A percentile compares a stretch with the other conserved stretches of the same genome.
These are phyloP conservation scores for Megalopta genalis DNA, from an alignment of 1,140 invertebrate genomes.

Conservation along the genomic window DNA sequence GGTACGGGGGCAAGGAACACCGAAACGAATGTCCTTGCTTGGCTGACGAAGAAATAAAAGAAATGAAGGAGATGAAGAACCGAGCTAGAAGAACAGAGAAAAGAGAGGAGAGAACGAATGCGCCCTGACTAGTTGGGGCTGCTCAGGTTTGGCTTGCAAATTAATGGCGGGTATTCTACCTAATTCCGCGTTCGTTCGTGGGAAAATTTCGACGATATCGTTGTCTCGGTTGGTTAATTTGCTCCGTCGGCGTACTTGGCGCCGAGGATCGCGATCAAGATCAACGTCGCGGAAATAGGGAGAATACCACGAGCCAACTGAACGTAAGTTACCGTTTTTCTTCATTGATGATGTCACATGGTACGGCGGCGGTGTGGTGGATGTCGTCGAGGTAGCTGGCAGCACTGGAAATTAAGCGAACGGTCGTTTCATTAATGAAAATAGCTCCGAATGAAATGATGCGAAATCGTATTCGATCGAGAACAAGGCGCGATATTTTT, in stretches of 20 bases:
- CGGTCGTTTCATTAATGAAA: background rate
- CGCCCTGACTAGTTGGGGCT: background rate
- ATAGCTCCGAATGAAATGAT: no score
- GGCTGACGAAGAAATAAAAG: background rate
- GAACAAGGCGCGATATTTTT: no score
- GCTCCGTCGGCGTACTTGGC: background rate
- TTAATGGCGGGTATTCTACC: constrained; percentile 37
- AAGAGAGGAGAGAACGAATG: background rate
- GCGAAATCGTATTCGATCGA: no score
- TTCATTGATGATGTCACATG: constrained; percentile 71
- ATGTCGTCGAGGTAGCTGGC: constrained; percentile 85
- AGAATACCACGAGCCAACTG: background rate
- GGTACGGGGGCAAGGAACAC: background rate
- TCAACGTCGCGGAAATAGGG: constrained; percentile 10
- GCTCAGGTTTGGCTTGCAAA: background rate
- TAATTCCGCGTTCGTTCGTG: constrained; percentile 34
- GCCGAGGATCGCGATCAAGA: background rate
- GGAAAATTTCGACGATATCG: background rate
- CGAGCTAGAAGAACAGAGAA: no score
- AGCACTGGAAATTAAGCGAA: constrained; percentile 81
- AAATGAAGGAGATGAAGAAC: background rate
- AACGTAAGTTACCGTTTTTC: constrained; percentile 70
- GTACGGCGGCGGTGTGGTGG: constrained; percentile 81
- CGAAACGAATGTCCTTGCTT: constrained; percentile 33
- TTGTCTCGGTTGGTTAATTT: constrained; percentile 5